These are phyloP conservation scores for Macrostomum lignano DNA, from an alignment of 1,140 invertebrate genomes.

Conservation along the genomic window DNA sequence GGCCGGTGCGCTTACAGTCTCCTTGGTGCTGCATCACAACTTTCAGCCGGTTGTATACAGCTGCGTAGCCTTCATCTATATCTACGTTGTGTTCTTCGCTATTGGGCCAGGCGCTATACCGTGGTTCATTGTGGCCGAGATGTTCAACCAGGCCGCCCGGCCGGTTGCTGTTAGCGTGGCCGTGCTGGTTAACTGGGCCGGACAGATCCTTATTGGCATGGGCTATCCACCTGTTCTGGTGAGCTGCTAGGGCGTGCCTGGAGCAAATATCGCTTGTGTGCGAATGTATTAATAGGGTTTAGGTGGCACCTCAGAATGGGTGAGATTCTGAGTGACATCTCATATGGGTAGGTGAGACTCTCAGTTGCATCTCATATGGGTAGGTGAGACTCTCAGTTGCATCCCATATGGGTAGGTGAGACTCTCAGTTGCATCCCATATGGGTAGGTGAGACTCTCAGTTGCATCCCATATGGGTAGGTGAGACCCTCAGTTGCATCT, in stretches of 20 bases:
- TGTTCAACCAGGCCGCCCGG: slow-evolving; percentile 10
- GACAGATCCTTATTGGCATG: slow-evolving; percentile 10
- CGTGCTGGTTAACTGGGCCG: slow-evolving; percentile 10
- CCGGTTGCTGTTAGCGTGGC: slow-evolving; percentile 9
- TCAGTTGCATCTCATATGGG: too few species aligned
- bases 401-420: too few species aligned
- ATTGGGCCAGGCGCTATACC: slow-evolving; percentile 14
- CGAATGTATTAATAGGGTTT: too few species aligned
- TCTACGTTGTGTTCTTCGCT: slow-evolving; percentile 22
- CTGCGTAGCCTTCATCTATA: slow-evolving; percentile 9
- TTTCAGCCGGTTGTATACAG: slow-evolving; percentile 7
- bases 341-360: too few species aligned
- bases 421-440: too few species aligned
- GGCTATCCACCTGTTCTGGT: slow-evolving; percentile 9
- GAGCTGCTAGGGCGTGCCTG: slow-evolving; percentile 3
- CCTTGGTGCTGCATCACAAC: slow-evolving; percentile 5
- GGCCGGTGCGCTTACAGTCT: slow-evolving; percentile 2
- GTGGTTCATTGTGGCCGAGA: slow-evolving; percentile 10
- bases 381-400: too few species aligned
- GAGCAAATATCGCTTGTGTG: background rate
- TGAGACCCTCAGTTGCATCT: too few species aligned
- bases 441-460: too few species aligned
- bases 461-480: too few species aligned
- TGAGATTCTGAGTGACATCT: too few species aligned
- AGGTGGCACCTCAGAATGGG: too few species aligned